Evolutionary conservation across 1,140 invertebrate genomes (phyloP).

Genomic region (Trichomalopsis sarcophagae): DNA sequence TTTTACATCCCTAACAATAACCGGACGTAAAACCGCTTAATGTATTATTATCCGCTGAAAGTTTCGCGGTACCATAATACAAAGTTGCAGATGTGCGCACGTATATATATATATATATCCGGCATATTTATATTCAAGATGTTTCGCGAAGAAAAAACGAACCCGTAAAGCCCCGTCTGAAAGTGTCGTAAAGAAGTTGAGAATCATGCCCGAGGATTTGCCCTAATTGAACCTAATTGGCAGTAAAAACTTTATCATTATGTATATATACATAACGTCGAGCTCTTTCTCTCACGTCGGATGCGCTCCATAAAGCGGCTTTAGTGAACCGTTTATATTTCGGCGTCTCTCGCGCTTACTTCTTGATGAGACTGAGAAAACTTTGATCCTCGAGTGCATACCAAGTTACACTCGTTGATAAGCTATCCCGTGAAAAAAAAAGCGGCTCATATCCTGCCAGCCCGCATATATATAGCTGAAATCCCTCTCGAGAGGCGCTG

Average conservation of each 20-base stretch:
- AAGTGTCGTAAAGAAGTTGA: constrained; percentile 1
- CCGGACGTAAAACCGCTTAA: not conserved
- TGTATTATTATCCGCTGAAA: not conserved
- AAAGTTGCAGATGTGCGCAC: not conserved
- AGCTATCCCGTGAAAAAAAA: too few relatives aligned
- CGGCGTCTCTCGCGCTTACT: not conserved
- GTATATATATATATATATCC: too few relatives aligned
- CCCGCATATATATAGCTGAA: too few relatives aligned
- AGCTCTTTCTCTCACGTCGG: too few relatives aligned
- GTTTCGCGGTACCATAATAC: not conserved
- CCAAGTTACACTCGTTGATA: too few relatives aligned
- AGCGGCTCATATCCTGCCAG: too few relatives aligned
- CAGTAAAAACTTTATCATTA: constrained; percentile 2
- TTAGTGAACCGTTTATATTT: not conserved
- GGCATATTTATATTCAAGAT: not conserved
- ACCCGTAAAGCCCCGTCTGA: not conserved
- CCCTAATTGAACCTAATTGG: not conserved
- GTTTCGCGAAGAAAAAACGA: not conserved
- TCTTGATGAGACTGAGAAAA: not conserved
- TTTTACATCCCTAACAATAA: not conserved
- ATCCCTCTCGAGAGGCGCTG: too few relatives aligned
- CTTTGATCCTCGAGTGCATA: not conserved
- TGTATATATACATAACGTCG: not conserved
- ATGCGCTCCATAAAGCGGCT: not conserved
- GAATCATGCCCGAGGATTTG: not conserved